Evolutionary conservation across 2,113 vertebrate species (phyloP).

Genomic region (Cnemophilus loriae): DNA sequence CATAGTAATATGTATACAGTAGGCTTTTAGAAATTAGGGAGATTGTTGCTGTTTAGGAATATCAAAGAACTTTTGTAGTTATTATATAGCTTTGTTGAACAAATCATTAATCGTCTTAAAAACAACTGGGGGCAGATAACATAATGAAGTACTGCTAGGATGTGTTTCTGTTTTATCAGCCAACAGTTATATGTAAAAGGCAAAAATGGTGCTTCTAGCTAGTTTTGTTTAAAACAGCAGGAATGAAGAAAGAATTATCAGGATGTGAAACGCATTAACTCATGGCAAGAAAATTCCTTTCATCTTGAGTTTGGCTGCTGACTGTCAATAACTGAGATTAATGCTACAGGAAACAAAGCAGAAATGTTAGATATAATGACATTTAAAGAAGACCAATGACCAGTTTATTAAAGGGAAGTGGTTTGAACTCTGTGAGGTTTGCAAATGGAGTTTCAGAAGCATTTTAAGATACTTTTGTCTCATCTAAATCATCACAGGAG

Average conservation of each 20-base stretch:
- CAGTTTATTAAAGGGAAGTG: slow-evolving; percentile 39
- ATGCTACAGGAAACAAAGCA: slow-evolving; percentile 46
- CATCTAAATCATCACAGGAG: not conserved
- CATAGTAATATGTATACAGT: not conserved
- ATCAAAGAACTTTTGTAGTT: slow-evolving; percentile 7
- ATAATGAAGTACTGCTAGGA: not conserved
- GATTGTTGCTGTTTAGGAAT: slow-evolving; percentile 5
- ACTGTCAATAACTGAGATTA: slow-evolving; percentile 37
- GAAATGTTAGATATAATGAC: slow-evolving; percentile 28
- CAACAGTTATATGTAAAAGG: slow-evolving; percentile 8
- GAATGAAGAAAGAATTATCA: slow-evolving; percentile 14
- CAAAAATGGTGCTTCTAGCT: slow-evolving; percentile 7
- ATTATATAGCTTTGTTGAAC: not conserved
- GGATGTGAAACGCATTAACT: slow-evolving; percentile 4
- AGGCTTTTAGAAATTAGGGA: not conserved
- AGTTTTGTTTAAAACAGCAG: slow-evolving; percentile 29
- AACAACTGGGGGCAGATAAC: slow-evolving; percentile 7
- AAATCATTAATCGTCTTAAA: slow-evolving; percentile 9
- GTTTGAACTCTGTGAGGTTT: slow-evolving; percentile 15
- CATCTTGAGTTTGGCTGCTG: slow-evolving; percentile 15
- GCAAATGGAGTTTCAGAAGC: slow-evolving; percentile 17
- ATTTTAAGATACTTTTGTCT: slow-evolving; percentile 1
- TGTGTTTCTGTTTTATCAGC: slow-evolving; percentile 15
- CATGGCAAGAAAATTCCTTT: slow-evolving; percentile 33
- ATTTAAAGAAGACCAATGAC: slow-evolving; percentile 40